A percentile compares a stretch with the other conserved stretches of the same genome.
These are phyloP conservation scores for Dicranocentrus wangi DNA, from an alignment of 2,888 invertebrate genomes.

Conservation along the genomic window DNA sequence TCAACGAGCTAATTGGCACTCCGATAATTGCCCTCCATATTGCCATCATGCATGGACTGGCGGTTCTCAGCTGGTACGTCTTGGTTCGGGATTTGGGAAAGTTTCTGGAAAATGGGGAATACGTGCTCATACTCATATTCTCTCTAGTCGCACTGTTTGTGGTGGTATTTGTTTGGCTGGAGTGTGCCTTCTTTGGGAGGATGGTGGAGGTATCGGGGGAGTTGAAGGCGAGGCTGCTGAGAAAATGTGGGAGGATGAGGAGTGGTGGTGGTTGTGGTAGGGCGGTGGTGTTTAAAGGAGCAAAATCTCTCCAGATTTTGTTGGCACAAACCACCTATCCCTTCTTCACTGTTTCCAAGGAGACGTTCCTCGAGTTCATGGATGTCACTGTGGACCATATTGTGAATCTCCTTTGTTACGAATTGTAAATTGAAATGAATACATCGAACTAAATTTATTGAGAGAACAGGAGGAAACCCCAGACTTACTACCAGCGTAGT, in stretches of 20 bases:
- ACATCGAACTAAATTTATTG: too few relatives aligned
- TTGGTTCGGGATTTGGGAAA: not conserved
- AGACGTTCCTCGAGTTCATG: constrained; percentile 26
- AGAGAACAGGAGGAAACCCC: too few relatives aligned
- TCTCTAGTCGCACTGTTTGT: not conserved
- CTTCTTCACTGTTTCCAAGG: constrained; percentile 22
- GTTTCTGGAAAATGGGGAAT: not conserved
- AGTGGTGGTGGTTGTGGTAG: too few relatives aligned
- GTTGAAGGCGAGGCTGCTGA: not conserved
- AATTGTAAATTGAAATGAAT: too few relatives aligned
- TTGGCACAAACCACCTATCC: constrained; percentile 21
- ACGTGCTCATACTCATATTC: constrained; percentile 8
- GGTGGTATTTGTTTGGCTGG: not conserved
- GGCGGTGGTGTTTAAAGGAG: constrained; percentile 4
- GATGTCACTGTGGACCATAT: constrained; percentile 31
- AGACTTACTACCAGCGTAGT: too few relatives aligned
- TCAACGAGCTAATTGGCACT: not conserved
- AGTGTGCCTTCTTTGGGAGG: constrained; percentile 12
- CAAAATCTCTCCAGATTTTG: constrained; percentile 6
- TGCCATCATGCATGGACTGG: not conserved
- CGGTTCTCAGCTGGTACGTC: not conserved
- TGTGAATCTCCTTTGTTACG: constrained; percentile 22
- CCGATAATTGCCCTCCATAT: not conserved
- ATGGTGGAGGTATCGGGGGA: not conserved
- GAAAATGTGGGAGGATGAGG: not conserved